Evolutionary conservation across 2,113 vertebrate genomes (phyloP).

Genomic region (Oxygymnocypris stewartii): DNA sequence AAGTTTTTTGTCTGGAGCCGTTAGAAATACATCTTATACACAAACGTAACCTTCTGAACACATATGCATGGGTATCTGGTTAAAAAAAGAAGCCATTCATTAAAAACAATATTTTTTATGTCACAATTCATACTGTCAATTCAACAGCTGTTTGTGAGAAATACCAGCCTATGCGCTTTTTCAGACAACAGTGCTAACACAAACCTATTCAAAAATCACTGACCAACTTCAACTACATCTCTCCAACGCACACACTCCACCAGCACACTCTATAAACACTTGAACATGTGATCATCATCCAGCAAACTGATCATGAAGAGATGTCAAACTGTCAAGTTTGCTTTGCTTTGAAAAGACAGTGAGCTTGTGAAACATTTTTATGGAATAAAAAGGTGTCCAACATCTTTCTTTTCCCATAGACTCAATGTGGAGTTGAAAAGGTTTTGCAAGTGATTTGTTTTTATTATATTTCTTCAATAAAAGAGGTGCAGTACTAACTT

Average conservation of each 20-base stretch:
- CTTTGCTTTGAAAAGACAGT: background rate
- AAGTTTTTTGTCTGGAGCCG: too few relatives aligned
- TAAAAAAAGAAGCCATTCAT: background rate
- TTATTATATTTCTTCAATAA: background rate
- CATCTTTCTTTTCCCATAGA: background rate
- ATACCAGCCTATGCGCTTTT: background rate
- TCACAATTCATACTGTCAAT: background rate
- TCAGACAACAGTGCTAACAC: background rate
- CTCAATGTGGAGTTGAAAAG: background rate
- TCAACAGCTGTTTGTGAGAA: constrained; percentile 10
- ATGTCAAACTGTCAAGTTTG: background rate
- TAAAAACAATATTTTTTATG: background rate
- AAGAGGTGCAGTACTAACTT: background rate
- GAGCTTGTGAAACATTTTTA: background rate
- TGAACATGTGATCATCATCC: constrained; percentile 14
- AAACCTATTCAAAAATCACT: constrained; percentile 13
- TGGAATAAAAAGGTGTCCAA: background rate
- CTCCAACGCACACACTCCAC: constrained; percentile 7
- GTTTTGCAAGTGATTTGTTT: background rate
- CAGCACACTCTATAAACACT: constrained; percentile 2
- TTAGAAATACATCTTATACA: too few relatives aligned
- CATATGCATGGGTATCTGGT: background rate
- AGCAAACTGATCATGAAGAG: constrained; percentile 1
- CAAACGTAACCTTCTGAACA: background rate
- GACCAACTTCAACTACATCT: background rate